Conservation (phyloP, 2,888 invertebrate genomes). For the Lochmaea crataegi region DNA sequence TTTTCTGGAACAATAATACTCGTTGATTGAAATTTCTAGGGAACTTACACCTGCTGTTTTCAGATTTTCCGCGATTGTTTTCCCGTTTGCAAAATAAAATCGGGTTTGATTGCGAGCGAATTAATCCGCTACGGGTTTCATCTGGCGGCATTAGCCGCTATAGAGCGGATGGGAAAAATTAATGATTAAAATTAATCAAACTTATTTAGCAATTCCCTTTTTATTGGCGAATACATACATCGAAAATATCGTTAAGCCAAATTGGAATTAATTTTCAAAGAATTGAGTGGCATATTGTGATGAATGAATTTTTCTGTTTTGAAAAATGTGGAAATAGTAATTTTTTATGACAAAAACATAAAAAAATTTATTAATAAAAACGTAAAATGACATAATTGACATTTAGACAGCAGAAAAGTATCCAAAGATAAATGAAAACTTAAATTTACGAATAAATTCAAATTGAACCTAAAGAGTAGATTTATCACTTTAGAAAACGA, state of each 20-base stretch:
- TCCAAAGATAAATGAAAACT: no score
- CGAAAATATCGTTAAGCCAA: conserved; percentile 14
- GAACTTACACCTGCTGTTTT: conserved; percentile 51
- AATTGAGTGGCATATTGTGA: neutral
- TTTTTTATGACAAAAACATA: no score
- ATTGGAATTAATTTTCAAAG: neutral
- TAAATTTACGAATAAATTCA: no score
- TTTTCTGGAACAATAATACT: conserved; percentile 44
- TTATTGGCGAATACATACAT: conserved; percentile 23
- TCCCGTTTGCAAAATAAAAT: conserved; percentile 19
- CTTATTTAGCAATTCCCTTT: conserved; percentile 25
- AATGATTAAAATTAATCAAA: conserved; percentile 28
- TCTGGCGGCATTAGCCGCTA: neutral
- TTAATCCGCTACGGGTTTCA: conserved; percentile 1
- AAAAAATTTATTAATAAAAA: no score
- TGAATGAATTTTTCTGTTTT: conserved; percentile 6
- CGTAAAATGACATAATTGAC: no score
- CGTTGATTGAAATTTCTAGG: conserved; percentile 49
- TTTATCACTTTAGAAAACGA: no score
- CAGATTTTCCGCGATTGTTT: conserved; percentile 49
- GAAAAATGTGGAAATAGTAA: conserved; percentile 18
- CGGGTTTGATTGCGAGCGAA: conserved; percentile 22
- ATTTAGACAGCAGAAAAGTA: no score
- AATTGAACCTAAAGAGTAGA: no score
- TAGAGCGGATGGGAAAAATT: conserved; percentile 13